Evolutionary conservation across 1,140 invertebrate genomes (phyloP).

Genomic region (Achatina immaculata): DNA sequence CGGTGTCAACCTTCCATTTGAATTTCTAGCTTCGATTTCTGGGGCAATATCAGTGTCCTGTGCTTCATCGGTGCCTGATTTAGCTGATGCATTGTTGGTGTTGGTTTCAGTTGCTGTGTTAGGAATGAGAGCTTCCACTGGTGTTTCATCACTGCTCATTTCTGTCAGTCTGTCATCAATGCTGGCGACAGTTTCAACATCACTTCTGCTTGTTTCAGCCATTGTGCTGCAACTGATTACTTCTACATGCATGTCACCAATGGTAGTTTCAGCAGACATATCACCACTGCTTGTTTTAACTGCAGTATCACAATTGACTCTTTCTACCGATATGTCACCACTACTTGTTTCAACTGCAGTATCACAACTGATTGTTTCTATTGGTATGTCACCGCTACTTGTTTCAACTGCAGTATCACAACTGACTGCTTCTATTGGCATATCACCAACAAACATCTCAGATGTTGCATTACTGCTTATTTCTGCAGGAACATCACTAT

Average conservation of each 20-base stretch:
- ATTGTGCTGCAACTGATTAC: too few species aligned
- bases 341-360: background rate
- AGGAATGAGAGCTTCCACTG: background rate
- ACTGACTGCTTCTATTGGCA: background rate
- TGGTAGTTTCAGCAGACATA: too few species aligned
- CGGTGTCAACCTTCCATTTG: too few species aligned
- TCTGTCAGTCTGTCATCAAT: background rate
- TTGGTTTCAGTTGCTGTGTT: background rate
- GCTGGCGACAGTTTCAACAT: background rate
- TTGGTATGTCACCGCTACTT: background rate
- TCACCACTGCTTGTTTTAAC: too few species aligned
- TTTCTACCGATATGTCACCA: background rate
- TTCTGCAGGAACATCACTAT: background rate
- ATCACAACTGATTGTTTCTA: too few species aligned
- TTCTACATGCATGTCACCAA: too few species aligned
- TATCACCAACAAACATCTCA: background rate
- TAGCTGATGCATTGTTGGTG: background rate
- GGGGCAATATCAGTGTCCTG: too few species aligned
- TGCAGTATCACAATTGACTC: too few species aligned
- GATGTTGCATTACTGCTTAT: too few species aligned
- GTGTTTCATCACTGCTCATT: background rate
- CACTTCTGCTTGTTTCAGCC: background rate
- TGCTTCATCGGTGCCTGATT: background rate
- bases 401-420: background rate
- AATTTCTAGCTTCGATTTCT: too few species aligned